Evolutionary conservation across 2,888 invertebrate genomes (phyloP).

Genomic region (Argyresthia goedartella): DNA sequence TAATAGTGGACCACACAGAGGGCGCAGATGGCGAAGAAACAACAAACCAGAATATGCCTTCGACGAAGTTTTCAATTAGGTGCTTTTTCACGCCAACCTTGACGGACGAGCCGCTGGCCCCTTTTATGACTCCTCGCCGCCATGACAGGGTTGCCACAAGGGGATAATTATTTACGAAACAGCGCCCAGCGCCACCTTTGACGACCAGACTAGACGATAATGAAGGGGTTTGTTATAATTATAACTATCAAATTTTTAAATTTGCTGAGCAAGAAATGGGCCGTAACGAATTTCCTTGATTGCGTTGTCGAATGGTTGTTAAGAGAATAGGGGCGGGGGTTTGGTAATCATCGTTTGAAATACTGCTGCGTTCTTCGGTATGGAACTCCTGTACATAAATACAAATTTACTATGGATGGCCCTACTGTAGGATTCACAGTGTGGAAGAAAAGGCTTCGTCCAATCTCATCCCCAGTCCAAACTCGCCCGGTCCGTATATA

Average conservation of each 20-base stretch:
- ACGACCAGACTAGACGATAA: neutral
- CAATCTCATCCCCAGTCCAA: no score
- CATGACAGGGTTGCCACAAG: slow-evolving; percentile 23
- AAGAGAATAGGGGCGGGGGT: no score
- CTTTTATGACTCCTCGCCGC: slow-evolving; percentile 16
- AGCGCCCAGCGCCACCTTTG: neutral
- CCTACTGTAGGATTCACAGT: no score
- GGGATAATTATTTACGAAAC: neutral
- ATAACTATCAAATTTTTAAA: neutral
- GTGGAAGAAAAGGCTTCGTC: no score
- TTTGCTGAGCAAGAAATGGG: neutral
- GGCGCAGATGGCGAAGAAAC: neutral
- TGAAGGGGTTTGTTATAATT: neutral
- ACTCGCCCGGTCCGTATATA: no score
- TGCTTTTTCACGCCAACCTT: slow-evolving; percentile 23
- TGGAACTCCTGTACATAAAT: no score
- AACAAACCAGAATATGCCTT: neutral
- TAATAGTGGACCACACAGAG: no score
- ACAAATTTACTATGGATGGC: no score
- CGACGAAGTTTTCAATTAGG: slow-evolving; percentile 27
- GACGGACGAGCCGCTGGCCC: slow-evolving; percentile 8
- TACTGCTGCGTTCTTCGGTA: neutral
- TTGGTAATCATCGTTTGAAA: no score
- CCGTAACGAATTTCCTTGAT: neutral
- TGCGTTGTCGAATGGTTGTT: no score